phyloP scores from a whole-genome alignment of 2,888 invertebrate genomes.

The Hipparchia semele region DNA sequence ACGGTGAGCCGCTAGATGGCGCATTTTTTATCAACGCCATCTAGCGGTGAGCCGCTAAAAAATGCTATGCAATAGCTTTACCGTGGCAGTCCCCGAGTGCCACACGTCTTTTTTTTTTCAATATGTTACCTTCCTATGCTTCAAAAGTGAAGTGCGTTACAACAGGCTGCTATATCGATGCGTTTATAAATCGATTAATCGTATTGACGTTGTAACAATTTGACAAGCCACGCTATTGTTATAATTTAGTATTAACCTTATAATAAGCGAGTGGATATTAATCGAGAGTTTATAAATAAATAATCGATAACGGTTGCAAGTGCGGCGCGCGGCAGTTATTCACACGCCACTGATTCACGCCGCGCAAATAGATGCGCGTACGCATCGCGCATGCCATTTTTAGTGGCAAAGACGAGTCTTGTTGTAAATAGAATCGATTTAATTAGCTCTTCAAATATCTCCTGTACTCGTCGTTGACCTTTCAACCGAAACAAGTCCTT shows the following conservation, averaged over 20 bases:
- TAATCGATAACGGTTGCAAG: slow-evolving; percentile 23
- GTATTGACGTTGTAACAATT: background rate
- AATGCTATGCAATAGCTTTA: no score
- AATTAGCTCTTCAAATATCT: slow-evolving; percentile 27
- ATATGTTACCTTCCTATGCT: background rate
- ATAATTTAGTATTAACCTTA: background rate
- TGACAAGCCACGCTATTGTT: background rate
- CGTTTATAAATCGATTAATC: background rate
- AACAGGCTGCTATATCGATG: background rate
- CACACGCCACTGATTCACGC: slow-evolving; percentile 28
- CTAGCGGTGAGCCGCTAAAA: no score
- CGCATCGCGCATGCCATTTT: slow-evolving; percentile 50
- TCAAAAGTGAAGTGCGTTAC: background rate
- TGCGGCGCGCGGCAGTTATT: slow-evolving; percentile 26
- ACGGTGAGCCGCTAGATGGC: no score
- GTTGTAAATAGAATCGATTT: slow-evolving; percentile 36
- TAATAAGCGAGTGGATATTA: slow-evolving; percentile 7
- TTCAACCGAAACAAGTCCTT: background rate
- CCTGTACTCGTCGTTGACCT: background rate
- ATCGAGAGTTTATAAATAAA: slow-evolving; percentile 18
- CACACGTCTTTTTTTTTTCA: no score
- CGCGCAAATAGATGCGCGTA: slow-evolving; percentile 55
- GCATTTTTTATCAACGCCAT: no score
- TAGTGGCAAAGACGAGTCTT: slow-evolving; percentile 40
- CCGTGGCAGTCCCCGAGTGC: no score